Conservation (phyloP, 1,140 invertebrate genomes). For the Drosophila busckii region DNA sequence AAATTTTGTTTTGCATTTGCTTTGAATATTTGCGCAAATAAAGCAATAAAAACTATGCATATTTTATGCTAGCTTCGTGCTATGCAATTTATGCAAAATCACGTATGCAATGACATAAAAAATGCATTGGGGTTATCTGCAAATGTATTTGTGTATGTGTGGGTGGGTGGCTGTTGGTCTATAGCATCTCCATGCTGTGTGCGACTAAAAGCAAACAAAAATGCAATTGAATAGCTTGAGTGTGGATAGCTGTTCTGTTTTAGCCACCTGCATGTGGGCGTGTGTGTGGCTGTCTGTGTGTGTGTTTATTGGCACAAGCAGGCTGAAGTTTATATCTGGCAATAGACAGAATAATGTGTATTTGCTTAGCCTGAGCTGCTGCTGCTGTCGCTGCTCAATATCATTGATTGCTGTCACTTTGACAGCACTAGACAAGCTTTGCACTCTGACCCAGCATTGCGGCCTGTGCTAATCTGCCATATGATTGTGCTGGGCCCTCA, state of each 20-base stretch:
- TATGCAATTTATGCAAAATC: constrained; percentile 59
- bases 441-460: constrained; percentile 54
- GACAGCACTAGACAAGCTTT: constrained; percentile 16
- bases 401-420: constrained; percentile 50
- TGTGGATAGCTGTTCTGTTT: no score
- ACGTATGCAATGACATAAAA: constrained; percentile 50
- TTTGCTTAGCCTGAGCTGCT: no score
- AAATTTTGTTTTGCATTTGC: no score
- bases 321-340: no score
- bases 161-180: constrained; percentile 6
- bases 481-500: constrained; percentile 18
- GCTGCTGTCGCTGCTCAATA: constrained; percentile 33
- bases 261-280: no score
- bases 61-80: background rate
- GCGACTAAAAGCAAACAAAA: no score
- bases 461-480: constrained; percentile 58
- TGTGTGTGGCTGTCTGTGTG: background rate
- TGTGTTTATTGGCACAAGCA: no score
- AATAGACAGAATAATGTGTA: constrained; percentile 12
- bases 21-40: no score
- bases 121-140: constrained; percentile 51
- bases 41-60: no score
- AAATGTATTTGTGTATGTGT: no score
- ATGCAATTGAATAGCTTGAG: no score
- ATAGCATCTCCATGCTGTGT: no score